Conservation (phyloP, 2,113 vertebrate genomes). For the Psephotus haematonotus region DNA sequence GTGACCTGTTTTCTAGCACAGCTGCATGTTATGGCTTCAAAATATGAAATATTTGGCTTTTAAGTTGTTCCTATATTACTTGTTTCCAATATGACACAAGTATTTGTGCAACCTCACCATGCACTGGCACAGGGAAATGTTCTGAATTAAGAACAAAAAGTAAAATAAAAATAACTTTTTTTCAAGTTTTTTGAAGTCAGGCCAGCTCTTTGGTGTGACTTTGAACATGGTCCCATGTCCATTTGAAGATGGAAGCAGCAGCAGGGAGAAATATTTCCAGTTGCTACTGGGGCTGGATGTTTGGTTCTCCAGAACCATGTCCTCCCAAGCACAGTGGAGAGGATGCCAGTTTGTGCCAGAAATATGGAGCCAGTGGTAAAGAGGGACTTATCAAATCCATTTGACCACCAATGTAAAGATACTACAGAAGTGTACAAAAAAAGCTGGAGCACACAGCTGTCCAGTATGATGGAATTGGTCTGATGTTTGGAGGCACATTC, state of each 20-base stretch:
- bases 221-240: neutral
- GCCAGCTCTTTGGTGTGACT: neutral
- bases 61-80: neutral
- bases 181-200: neutral
- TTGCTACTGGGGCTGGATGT: neutral
- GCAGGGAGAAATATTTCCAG: neutral
- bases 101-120: neutral
- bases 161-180: neutral
- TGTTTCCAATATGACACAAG: neutral
- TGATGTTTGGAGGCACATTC: accelerated
- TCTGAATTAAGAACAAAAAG: neutral
- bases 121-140: neutral
- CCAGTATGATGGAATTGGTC: neutral
- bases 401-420: neutral
- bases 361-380: accelerated
- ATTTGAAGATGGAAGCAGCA: neutral
- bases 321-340: neutral
- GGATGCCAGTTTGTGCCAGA: neutral
- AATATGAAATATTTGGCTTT: neutral
- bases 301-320: accelerated
- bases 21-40: neutral
- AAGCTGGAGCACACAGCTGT: neutral
- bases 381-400: neutral
- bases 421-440: neutral
- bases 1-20: neutral